These are phyloP conservation scores for Gallinago media DNA, from an alignment of 2,113 vertebrate species.

Conservation along the genomic window DNA sequence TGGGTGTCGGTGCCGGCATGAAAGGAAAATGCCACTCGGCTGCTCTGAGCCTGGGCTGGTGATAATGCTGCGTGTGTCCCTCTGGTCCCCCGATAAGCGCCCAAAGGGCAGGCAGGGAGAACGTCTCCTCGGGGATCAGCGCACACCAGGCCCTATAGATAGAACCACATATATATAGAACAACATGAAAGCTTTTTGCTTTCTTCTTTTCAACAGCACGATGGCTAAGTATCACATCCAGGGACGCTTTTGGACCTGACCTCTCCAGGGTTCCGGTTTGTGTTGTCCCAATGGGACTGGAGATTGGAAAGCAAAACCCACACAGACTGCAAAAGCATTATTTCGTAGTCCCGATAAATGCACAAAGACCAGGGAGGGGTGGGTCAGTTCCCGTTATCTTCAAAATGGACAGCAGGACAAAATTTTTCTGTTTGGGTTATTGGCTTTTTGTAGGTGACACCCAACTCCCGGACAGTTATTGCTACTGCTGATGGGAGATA, in stretches of 20 bases:
- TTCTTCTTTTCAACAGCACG: conserved; percentile 50
- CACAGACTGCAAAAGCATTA: background rate
- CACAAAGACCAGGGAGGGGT: rapidly evolving
- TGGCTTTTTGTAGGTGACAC: conserved; percentile 2
- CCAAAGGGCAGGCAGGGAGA: conserved; percentile 70
- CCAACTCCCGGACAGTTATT: background rate
- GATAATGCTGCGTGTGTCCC: conserved; percentile 72
- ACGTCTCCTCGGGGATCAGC: conserved; percentile 72
- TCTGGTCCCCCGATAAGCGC: conserved; percentile 67
- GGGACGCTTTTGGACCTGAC: conserved; percentile 2
- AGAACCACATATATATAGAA: conserved; percentile 77
- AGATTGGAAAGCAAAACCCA: background rate
- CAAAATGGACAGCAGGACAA: background rate
- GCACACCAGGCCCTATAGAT: conserved; percentile 55
- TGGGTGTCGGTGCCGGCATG: conserved; percentile 61
- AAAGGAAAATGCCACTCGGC: conserved; percentile 72
- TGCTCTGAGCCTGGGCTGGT: conserved; percentile 48
- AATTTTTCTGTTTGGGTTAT: background rate
- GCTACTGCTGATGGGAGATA: conserved; percentile 40
- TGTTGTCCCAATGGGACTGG: background rate
- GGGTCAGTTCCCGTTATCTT: background rate
- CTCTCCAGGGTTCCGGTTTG: background rate
- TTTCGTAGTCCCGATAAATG: background rate
- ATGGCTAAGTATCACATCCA: background rate
- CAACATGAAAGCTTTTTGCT: conserved; percentile 64